These are phyloP conservation scores for Drosophila subquinaria DNA, from an alignment of 2,888 invertebrate genomes.

Conservation along the genomic window DNA sequence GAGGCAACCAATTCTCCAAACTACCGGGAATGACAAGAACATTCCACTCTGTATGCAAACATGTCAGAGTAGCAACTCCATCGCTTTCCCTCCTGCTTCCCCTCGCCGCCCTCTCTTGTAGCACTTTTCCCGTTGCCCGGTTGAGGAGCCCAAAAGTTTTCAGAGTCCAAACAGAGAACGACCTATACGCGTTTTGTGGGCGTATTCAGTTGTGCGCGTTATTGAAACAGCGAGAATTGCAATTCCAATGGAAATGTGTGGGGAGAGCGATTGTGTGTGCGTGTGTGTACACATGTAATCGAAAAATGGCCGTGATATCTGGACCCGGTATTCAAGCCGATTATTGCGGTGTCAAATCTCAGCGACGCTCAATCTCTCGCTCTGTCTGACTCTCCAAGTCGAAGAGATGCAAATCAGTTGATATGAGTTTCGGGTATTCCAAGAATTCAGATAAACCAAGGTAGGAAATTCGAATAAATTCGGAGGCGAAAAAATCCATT, in stretches of 20 bases:
- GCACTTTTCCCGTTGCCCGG: constrained; percentile 16
- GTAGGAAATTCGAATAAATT: neutral
- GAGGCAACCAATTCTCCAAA: constrained; percentile 39
- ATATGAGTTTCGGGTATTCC: constrained; percentile 10
- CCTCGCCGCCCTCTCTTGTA: no score
- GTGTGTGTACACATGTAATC: constrained; percentile 34
- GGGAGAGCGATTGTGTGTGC: constrained; percentile 13
- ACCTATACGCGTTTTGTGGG: constrained; percentile 54
- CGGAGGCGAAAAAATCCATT: no score
- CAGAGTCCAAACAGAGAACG: constrained; percentile 29
- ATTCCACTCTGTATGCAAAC: constrained; percentile 59
- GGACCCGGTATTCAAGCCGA: constrained; percentile 58
- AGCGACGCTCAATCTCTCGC: neutral
- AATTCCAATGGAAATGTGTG: constrained; percentile 44
- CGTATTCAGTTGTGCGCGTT: constrained; percentile 45
- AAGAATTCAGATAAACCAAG: constrained; percentile 1
- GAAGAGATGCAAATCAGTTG: constrained; percentile 19
- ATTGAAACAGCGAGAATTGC: constrained; percentile 59
- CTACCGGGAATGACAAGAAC: constrained; percentile 56
- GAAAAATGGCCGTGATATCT: constrained; percentile 47
- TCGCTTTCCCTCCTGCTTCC: neutral
- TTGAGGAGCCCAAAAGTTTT: constrained; percentile 13
- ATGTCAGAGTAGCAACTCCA: constrained; percentile 22
- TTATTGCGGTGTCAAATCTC: constrained; percentile 41
- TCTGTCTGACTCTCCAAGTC: neutral